Evolutionary conservation across 2,888 invertebrate genomes (phyloP).

Genomic region (Drosophila tripunctata): DNA sequence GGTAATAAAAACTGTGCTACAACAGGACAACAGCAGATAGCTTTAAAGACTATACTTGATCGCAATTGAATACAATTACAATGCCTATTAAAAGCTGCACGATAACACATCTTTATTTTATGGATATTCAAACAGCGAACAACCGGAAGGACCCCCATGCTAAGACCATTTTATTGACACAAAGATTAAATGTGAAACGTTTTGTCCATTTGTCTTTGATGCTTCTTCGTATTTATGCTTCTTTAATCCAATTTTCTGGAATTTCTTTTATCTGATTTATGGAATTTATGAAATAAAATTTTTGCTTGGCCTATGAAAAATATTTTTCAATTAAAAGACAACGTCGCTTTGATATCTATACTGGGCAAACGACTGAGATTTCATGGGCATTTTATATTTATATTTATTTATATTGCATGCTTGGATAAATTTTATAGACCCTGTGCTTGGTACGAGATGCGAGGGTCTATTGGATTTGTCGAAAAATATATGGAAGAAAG

Average conservation of each 20-base stretch:
- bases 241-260: slow-evolving; percentile 15
- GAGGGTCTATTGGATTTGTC: too few relatives aligned
- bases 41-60: background rate
- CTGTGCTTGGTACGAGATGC: too few relatives aligned
- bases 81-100: too few relatives aligned
- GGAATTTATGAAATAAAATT: slow-evolving; percentile 5
- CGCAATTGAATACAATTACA: too few relatives aligned
- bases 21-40: background rate
- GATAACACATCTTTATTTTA: too few relatives aligned
- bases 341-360: slow-evolving; percentile 18
- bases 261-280: slow-evolving; percentile 22
- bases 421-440: slow-evolving; percentile 37
- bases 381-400: slow-evolving; percentile 46
- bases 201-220: slow-evolving; percentile 2
- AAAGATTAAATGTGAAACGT: background rate
- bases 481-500: too few relatives aligned
- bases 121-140: too few relatives aligned
- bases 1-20: background rate
- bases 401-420: slow-evolving; percentile 47
- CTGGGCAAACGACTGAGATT: slow-evolving; percentile 29
- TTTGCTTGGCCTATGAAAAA: slow-evolving; percentile 23
- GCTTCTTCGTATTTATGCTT: slow-evolving; percentile 16
- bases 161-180: background rate
- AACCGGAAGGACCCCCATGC: too few relatives aligned
- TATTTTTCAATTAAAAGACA: slow-evolving; percentile 63